Evolutionary conservation across 2,113 vertebrate species (phyloP), one percentile per base, ranked within the genome.

Genomic region (Thamnophis sirtalis): DNA sequence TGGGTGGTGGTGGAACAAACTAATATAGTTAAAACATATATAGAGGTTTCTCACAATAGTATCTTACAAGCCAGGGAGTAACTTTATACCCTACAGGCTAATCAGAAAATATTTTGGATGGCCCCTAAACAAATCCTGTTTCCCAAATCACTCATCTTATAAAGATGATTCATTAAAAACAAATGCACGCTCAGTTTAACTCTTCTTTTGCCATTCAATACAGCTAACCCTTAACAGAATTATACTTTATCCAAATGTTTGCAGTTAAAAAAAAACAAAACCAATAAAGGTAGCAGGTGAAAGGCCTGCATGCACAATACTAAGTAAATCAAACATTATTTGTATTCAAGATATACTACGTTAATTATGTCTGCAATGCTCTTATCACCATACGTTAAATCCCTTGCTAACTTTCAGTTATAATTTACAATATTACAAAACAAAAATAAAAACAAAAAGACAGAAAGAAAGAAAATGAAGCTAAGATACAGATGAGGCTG

Each of bases 401-500:
- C 86, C 94, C 54, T 85, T 86, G 91, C 48, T 90, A 89, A 55
- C 26, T 92, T 88, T 80, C 87, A 92, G 10, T 94, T 94, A 94
- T 1, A 96, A 95, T 95, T 90, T 96, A 95, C 90, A 88, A 84
- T 94, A 94, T 86, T 55, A 94, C 26, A 97, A 94, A 96, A 93
- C 9, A n/a, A n/a, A 63, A 63, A n/a, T 10, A n/a, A 68, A 68
- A 73, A 73, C n/a, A 80, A 80, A 73, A 80, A 43, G 33, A 58
- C 56, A 58, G 56, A 38, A 33, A 73, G 68, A 80, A 93, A 96
- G 90, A 95, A 97, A 96, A 55, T 94, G 88, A 96, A 97, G 94
- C 92, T 96, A 96, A 96, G 97, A 97, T 97, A 98, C 94, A 96
- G 97, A 97, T 95, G 92, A 98, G 98, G 97, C 97, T 98, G 98